Base-by-base conservation (phyloP, 1,140 invertebrate species). In the Pogonomyrmex barbatus region DNA sequence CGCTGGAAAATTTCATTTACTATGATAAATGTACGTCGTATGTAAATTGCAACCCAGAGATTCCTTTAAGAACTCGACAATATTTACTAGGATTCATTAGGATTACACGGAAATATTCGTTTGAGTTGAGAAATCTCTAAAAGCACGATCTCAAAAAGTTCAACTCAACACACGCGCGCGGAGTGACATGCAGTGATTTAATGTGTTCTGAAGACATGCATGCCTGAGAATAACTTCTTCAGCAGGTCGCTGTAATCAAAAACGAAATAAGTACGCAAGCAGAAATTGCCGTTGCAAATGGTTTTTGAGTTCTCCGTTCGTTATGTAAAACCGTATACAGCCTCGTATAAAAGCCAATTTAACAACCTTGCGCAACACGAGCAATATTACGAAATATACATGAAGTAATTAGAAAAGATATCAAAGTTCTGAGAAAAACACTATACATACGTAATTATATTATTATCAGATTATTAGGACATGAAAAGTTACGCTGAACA, bases 271-370 rank as follows among this genome's bases (percentile, higher is more conserved):
- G 39, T 58, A 30, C 33, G 36, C 33, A 50, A 78, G 45, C 1
- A 50, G 60, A 63, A 4, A 65, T 78, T 78, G 33, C 60, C 52
- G 36, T 12, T 75, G 71, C 4, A 75, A 75, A 75, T 75, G 58
- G 52, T 33, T 65, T 36, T 78, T 47, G 5, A 78, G 76, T 45
- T 78, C 36, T 8, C 33, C 60, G 14, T 78, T 65, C 5, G 6
- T 45, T 24, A 12, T 65, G 14, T 50, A 17, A 33, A 50, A 78
- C n/a, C 60, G 17, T 33, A 17, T 36, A 39, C 17, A 63, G 14
- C 56, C 30, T 8, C 24, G 24, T 14, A 33, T 78, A 63, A 63
- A 17, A 36, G 42, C 33, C n/a, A 30, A 65, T 47, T 63, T 65
- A 10, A 78, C 5, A 10, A 78, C 5, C 45, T 65, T 39, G 42